A percentile compares a stretch with the other conserved stretches of the same genome.
Evolutionary conservation across 2,113 vertebrate genomes (phyloP).

Genomic region (Plecotus auritus): DNA sequence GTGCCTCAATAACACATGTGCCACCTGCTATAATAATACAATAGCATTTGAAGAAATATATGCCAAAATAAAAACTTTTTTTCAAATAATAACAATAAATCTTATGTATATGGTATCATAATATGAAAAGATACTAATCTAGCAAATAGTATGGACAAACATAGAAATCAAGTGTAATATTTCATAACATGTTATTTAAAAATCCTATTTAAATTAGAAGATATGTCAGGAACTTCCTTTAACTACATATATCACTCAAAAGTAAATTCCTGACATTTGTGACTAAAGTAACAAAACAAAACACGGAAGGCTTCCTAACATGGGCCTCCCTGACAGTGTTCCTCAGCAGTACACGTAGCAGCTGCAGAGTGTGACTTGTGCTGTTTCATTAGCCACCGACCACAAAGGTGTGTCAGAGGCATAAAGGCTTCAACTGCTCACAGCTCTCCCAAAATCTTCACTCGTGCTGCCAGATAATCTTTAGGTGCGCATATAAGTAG

Average conservation of each 20-base stretch:
- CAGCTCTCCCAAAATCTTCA: not conserved
- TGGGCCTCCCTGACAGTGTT: not conserved
- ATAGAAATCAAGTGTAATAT: not conserved
- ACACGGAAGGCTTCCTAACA: not conserved
- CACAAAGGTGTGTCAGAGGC: not conserved
- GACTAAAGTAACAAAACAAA: not conserved
- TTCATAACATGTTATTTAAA: constrained; percentile 13
- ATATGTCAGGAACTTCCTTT: not conserved
- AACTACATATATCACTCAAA: not conserved
- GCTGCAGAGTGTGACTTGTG: not conserved
- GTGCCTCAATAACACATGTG: not conserved
- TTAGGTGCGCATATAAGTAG: constrained; percentile 51
- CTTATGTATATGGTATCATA: not conserved
- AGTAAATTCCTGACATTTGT: not conserved
- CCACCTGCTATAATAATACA: not conserved
- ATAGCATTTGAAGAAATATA: not conserved
- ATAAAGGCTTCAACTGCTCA: not conserved
- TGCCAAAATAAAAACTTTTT: not conserved
- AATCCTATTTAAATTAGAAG: not conserved
- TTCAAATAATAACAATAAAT: not conserved
- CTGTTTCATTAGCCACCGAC: not conserved
- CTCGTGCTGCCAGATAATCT: constrained; percentile 44
- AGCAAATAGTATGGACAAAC: not conserved
- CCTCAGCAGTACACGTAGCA: not conserved
- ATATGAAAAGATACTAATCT: not conserved